These are phyloP conservation scores for Amphilophus citrinellus DNA, from an alignment of 2,113 vertebrate species.

Conservation along the genomic window DNA sequence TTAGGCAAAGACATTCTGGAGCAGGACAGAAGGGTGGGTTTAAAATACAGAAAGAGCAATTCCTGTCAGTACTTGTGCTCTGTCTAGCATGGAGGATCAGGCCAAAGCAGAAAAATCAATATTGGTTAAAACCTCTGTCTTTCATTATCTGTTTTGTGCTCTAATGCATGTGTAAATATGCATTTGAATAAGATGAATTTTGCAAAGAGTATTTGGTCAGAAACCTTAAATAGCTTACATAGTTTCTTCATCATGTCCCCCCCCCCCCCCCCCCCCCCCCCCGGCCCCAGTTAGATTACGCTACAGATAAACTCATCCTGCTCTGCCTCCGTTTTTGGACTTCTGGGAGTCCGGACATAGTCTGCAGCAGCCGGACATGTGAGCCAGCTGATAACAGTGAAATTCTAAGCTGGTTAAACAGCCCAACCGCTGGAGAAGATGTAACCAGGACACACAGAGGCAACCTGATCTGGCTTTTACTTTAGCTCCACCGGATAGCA, in stretches of 20 bases:
- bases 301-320: constrained; percentile 48
- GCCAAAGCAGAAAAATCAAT: constrained; percentile 15
- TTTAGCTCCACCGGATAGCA: constrained; percentile 38
- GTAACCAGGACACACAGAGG: constrained; percentile 41
- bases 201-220: neutral
- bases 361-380: constrained; percentile 59
- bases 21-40: neutral
- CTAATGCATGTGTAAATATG: neutral
- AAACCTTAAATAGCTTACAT: constrained; percentile 5
- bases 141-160: neutral
- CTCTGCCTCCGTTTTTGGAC: neutral
- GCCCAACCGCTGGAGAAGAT: constrained; percentile 46
- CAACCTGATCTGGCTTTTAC: constrained; percentile 69
- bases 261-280: neutral
- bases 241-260: constrained; percentile 32
- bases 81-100: constrained; percentile 4
- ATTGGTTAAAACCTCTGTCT: neutral
- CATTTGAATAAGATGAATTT: neutral
- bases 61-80: neutral
- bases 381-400: constrained; percentile 76
- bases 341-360: constrained; percentile 42
- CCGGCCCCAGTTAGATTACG: constrained; percentile 42
- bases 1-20: constrained; percentile 78
- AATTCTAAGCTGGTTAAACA: constrained; percentile 71
- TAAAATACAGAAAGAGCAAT: neutral